Evolutionary conservation across 2,888 invertebrate genomes (phyloP).

Genomic region (Cotesia congregata): DNA sequence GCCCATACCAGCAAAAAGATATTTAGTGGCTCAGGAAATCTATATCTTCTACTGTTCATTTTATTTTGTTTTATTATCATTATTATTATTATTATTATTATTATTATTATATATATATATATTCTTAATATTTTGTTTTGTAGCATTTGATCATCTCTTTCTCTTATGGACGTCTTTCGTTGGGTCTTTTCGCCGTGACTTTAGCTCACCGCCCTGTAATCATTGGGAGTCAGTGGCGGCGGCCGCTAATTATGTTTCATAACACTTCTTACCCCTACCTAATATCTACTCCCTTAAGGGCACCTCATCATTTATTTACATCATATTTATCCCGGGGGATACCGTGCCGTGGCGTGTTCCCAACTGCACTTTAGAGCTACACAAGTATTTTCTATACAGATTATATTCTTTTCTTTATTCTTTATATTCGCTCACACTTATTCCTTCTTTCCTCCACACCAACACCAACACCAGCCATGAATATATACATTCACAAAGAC

Average conservation of each 20-base stretch:
- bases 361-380: conserved; percentile 10
- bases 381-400: conserved; percentile 11
- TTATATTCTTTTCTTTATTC: conserved; percentile 16
- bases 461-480: not conserved
- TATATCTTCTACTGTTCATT: conserved; percentile 56
- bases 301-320: conserved; percentile 70
- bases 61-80: conserved; percentile 27
- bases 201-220: conserved; percentile 70
- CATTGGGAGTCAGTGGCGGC: conserved; percentile 70
- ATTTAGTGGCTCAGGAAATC: conserved; percentile 58
- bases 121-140: conserved; percentile 21
- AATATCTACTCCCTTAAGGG: conserved; percentile 68
- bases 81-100: conserved; percentile 17
- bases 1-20: conserved; percentile 33
- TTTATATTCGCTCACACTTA: conserved; percentile 4
- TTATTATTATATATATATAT: conserved; percentile 7
- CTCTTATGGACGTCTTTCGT: conserved; percentile 39
- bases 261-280: conserved; percentile 70
- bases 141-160: conserved; percentile 37
- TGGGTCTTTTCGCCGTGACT: conserved; percentile 54
- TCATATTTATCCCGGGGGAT: conserved; percentile 67
- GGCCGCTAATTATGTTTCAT: conserved; percentile 71
- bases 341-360: conserved; percentile 40
- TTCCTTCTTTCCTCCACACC: not conserved
- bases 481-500: not conserved